Evolutionary conservation across 2,888 invertebrate genomes (phyloP), one percentile per base, ranked within the genome.

Genomic region (Tanypteryx hageni): DNA sequence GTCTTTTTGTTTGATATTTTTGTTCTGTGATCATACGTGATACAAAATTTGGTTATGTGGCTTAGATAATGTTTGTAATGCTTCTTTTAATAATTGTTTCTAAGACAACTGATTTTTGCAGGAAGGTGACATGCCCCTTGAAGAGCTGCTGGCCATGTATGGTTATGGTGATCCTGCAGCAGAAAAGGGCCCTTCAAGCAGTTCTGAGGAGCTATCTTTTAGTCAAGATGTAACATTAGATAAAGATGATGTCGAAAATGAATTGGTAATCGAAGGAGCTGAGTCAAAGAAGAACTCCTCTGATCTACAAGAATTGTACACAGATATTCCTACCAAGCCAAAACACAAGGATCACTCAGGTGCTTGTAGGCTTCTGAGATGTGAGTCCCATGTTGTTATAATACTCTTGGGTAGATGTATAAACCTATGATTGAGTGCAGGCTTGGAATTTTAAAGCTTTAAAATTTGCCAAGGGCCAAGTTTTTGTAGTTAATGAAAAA

Each of bases 61-160:
- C 64, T 64, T 61, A 18, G 10, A 5, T 64, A 64, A 18, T 64
- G 13, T 64, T 64, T 64, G n/a, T 64, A 11, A 5, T 11, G 11
- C n/a, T 9, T 64, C 64, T n/a, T 64, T 64, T 11, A 64, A 64
- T 18, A 64, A 4, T 64, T 16, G 4, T 11, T 18, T 18, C n/a
- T 9, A 64, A n/a, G 64, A 64, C 4, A 10, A 18, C n/a, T 64
- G 11, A 16, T 7, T 44, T 68, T 94, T 94, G 22, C 94, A 97
- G 96, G 99, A 99, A 95, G 97, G 99, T 95, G 98, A 99, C 96
- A 99, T 99, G 98, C 99, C 99, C 93, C 96, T 99, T 94, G 99
- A 99, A 94, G 98, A 99, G 94, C 95, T 99, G 92, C 95, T 99
- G 94, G 98, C 98, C 16, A 96, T 99, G 95, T 99, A 99, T 95